Evolutionary conservation across 2,888 invertebrate species (phyloP).

Genomic region (Trichopria drosophilae): DNA sequence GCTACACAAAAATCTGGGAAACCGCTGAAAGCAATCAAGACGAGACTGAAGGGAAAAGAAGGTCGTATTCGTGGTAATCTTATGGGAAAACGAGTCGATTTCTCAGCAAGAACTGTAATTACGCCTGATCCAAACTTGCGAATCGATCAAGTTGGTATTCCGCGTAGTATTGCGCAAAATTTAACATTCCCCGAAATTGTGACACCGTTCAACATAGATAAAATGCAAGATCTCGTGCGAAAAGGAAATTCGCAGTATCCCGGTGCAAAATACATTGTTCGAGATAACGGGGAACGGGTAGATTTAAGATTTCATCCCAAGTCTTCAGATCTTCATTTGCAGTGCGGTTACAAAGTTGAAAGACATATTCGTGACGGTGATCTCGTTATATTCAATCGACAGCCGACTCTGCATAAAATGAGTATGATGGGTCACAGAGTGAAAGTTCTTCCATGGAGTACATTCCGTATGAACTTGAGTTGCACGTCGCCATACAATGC

Average conservation of each 20-base stretch:
- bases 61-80: constrained; percentile 98
- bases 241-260: constrained; percentile 98
- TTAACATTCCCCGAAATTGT: constrained; percentile 98
- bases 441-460: constrained; percentile 97
- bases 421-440: constrained; percentile 99
- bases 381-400: constrained; percentile 97
- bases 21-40: constrained; percentile 95
- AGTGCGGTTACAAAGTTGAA: constrained; percentile 92
- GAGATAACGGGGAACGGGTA: constrained; percentile 97
- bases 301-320: constrained; percentile 98
- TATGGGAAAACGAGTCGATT: constrained; percentile 99
- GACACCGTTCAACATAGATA: constrained; percentile 98
- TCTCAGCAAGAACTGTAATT: constrained; percentile 97
- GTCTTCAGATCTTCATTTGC: constrained; percentile 92
- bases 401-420: constrained; percentile 99
- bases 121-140: constrained; percentile 93
- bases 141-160: constrained; percentile 97
- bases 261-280: constrained; percentile 97
- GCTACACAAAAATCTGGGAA: constrained; percentile 99
- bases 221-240: constrained; percentile 87
- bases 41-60: constrained; percentile 95
- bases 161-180: constrained; percentile 97
- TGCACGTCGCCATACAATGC: constrained; percentile 99
- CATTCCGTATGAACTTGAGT: constrained; percentile 96
- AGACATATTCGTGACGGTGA: constrained; percentile 97